Conservation (phyloP, 2,797 vertebrate species). For the Dendrocincla tyrannina region DNA sequence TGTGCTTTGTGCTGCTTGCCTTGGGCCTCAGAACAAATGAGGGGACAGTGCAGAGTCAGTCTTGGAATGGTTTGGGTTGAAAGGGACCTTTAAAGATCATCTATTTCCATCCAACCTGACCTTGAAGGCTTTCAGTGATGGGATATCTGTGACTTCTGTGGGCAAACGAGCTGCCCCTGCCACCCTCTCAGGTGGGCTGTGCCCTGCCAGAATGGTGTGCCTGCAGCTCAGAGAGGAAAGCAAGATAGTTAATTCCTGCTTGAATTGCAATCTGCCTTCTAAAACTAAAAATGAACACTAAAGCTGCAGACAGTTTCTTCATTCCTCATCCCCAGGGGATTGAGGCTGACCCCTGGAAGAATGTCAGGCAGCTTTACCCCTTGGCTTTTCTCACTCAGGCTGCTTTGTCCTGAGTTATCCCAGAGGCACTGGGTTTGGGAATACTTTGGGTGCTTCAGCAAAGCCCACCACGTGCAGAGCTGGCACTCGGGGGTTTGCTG, state of each 20-base stretch:
- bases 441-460: not conserved
- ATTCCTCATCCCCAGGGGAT: not conserved
- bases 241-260: not conserved
- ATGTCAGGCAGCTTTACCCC: not conserved
- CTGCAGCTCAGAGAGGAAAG: not conserved
- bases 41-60: not conserved
- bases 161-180: not conserved
- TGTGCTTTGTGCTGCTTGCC: not conserved
- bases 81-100: not conserved
- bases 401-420: not conserved
- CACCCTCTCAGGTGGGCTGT: rapidly evolving
- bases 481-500: not conserved
- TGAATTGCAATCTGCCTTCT: not conserved
- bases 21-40: not conserved
- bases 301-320: not conserved
- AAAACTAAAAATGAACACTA: not conserved
- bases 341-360: not conserved
- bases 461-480: not conserved
- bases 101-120: not conserved
- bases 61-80: not conserved
- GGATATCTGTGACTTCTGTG: not conserved
- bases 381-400: not conserved
- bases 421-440: rapidly evolving
- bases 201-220: not conserved
- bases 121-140: not conserved